phyloP scores from a whole-genome alignment of 2,113 vertebrate genomes.

The Heptranchias perlo region DNA sequence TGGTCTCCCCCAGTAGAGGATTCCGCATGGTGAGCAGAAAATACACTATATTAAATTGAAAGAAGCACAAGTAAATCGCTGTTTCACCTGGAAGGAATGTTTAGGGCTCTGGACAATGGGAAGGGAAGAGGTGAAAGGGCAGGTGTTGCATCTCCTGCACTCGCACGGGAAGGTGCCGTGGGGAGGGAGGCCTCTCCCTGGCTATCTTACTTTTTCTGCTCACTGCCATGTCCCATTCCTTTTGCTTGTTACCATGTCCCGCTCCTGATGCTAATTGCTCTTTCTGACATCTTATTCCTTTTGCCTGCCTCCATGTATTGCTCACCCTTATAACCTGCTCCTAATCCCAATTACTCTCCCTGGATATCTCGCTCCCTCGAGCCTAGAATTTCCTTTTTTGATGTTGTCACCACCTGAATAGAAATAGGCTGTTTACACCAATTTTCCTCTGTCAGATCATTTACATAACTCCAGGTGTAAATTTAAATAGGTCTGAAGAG shows the following conservation, averaged over 20 bases:
- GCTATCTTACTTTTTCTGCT: neutral
- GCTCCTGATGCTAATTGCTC: neutral
- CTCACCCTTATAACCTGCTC: neutral
- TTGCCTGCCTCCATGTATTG: neutral
- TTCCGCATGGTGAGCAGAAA: no score
- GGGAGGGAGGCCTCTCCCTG: no score
- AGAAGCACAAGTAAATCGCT: no score
- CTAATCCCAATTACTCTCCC: neutral
- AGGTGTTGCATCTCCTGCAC: no score
- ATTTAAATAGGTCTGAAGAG: neutral
- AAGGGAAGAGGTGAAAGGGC: no score
- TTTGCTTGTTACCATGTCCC: neutral
- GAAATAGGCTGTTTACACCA: neutral
- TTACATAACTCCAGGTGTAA: neutral
- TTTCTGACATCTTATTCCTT: neutral
- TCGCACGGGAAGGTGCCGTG: no score
- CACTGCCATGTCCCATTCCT: neutral
- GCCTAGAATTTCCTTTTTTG: neutral
- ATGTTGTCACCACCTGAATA: neutral
- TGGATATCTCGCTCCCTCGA: neutral
- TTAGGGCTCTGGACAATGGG: no score
- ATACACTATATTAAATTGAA: no score
- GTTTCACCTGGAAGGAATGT: no score
- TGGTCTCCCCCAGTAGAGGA: no score
- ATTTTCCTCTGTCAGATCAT: neutral